Evolutionary conservation across 2,113 vertebrate genomes (phyloP).

Genomic region (Heterotis niloticus): DNA sequence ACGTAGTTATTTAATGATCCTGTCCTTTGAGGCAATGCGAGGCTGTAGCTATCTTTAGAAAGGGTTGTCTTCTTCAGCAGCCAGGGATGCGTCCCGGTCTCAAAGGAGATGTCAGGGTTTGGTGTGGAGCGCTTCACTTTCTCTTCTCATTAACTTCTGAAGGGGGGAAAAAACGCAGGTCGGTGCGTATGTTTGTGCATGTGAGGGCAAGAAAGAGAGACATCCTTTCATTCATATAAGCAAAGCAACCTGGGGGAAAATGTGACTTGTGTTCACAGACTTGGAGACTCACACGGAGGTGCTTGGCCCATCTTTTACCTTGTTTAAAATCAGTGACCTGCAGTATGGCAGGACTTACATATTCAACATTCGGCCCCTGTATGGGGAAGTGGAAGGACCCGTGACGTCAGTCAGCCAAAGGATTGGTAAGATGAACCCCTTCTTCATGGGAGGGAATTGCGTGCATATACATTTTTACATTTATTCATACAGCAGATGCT

Average conservation of each 20-base stretch:
- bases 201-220: background rate
- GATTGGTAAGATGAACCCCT: slow-evolving; percentile 59
- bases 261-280: slow-evolving; percentile 53
- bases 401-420: slow-evolving; percentile 60
- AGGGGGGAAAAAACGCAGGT: background rate
- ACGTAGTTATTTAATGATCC: slow-evolving; percentile 17
- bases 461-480: background rate
- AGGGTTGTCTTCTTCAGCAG: slow-evolving; percentile 13
- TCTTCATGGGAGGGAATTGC: background rate
- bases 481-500: background rate
- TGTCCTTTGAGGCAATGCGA: slow-evolving; percentile 30
- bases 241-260: background rate
- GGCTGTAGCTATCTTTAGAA: slow-evolving; percentile 7
- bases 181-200: background rate
- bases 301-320: slow-evolving; percentile 58
- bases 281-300: slow-evolving; percentile 62
- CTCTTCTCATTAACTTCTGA: slow-evolving; percentile 3
- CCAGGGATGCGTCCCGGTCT: background rate
- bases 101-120: slow-evolving; percentile 12
- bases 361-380: slow-evolving; percentile 73
- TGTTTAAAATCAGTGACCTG: slow-evolving; percentile 60
- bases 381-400: slow-evolving; percentile 69
- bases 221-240: background rate
- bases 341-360: slow-evolving; percentile 64
- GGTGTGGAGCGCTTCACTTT: background rate